These are phyloP conservation scores for Pangasius krempfi DNA, from an alignment of 2,797 vertebrate genomes.

Conservation along the genomic window DNA sequence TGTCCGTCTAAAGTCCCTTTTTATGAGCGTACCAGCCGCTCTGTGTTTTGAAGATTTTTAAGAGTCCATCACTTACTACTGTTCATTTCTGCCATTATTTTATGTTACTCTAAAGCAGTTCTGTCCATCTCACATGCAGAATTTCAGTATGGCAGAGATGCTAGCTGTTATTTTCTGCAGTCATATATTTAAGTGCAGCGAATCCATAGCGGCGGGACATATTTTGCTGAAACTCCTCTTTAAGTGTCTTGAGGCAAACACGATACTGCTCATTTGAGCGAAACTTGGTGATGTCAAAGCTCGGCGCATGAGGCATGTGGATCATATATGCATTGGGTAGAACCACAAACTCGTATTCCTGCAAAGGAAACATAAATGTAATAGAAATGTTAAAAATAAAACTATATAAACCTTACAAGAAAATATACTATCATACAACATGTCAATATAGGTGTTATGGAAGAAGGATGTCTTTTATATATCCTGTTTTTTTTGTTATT, in stretches of 20 bases:
- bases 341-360: constrained; percentile 98
- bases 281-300: constrained; percentile 99
- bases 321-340: constrained; percentile 99
- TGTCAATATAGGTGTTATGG: background rate
- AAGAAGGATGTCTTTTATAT: background rate
- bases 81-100: constrained; percentile 13
- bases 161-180: constrained; percentile 96
- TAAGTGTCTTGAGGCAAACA: constrained; percentile 95
- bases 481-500: background rate
- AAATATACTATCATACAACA: background rate
- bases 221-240: constrained; percentile 98
- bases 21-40: constrained; percentile 49
- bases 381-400: background rate
- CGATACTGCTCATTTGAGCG: constrained; percentile 99
- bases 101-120: constrained; percentile 15
- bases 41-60: constrained; percentile 9
- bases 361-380: constrained; percentile 34
- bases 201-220: constrained; percentile 97
- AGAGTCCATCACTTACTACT: background rate
- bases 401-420: background rate
- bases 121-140: constrained; percentile 21
- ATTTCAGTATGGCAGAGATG: constrained; percentile 2
- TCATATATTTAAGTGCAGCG: constrained; percentile 97
- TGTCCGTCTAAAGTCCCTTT: constrained; percentile 14
- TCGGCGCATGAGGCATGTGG: constrained; percentile 98